phyloP scores from a whole-genome alignment of 2,888 invertebrate species.

The Chrysotoxum bicinctum region DNA sequence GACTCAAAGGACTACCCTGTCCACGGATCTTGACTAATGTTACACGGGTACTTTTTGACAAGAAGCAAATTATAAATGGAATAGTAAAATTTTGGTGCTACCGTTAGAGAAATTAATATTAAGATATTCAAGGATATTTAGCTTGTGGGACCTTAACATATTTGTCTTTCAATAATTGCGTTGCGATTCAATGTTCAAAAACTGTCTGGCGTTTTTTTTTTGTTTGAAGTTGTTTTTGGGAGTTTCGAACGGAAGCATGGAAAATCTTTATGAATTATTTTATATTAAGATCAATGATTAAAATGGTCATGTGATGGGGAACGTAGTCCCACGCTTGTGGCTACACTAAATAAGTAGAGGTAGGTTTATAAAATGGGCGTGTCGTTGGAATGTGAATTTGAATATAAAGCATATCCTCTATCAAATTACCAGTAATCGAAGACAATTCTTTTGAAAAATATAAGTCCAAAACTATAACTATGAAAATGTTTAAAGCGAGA shows the following conservation, averaged over 20 bases:
- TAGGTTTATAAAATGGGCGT: neutral
- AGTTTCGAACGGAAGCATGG: neutral
- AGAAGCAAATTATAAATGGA: constrained; percentile 25
- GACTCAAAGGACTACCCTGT: neutral
- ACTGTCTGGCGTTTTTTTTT: neutral
- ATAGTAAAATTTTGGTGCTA: constrained; percentile 19
- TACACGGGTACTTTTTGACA: constrained; percentile 5
- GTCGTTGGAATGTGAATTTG: neutral
- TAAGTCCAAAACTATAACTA: too few relatives aligned
- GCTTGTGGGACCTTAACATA: neutral
- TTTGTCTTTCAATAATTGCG: too few relatives aligned
- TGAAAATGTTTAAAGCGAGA: too few relatives aligned
- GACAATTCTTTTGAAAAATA: too few relatives aligned
- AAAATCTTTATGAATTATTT: neutral
- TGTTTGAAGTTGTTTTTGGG: neutral
- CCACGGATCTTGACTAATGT: constrained; percentile 38
- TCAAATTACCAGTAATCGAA: too few relatives aligned
- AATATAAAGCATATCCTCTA: too few relatives aligned
- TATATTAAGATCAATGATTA: neutral
- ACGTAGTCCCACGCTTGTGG: too few relatives aligned
- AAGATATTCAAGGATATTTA: neutral
- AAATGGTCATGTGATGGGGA: neutral
- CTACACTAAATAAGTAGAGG: neutral
- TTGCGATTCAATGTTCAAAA: neutral
- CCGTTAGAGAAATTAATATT: constrained; percentile 15